Percentiles rank a stretch among this genome's conserved stretches.
Evolutionary conservation across 2,113 vertebrate genomes (phyloP).

Genomic region (Gallinago media): DNA sequence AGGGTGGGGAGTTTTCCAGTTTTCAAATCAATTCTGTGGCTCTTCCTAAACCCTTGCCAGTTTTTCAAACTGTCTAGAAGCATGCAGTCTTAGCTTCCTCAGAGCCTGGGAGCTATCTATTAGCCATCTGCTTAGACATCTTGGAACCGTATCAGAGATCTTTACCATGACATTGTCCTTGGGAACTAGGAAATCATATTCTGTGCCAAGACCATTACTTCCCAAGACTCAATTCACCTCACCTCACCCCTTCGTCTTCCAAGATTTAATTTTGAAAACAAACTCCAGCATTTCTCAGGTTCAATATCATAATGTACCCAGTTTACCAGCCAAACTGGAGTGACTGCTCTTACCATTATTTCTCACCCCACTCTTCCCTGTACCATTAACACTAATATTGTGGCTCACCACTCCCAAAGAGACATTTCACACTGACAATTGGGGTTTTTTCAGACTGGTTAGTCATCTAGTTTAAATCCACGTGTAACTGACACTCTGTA

Average conservation of each 20-base stretch:
- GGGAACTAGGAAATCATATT: background rate
- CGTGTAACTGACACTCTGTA: background rate
- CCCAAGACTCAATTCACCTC: background rate
- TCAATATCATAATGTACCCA: background rate
- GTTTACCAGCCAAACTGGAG: background rate
- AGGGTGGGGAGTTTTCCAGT: background rate
- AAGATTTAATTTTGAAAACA: background rate
- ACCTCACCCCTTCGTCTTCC: background rate
- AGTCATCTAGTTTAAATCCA: background rate
- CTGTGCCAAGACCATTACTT: background rate
- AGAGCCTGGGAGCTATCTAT: background rate
- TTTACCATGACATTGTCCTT: background rate
- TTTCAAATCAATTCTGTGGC: background rate
- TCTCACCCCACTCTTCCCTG: background rate
- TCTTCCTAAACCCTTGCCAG: background rate
- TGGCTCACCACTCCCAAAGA: background rate
- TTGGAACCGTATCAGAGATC: background rate
- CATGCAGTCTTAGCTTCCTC: background rate
- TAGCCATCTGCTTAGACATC: background rate
- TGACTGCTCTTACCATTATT: background rate
- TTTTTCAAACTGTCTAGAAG: background rate
- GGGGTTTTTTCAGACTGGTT: background rate
- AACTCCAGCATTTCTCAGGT: background rate
- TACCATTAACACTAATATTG: background rate
- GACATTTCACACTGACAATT: background rate